Percentiles rank a stretch among this genome's conserved stretches.
Conservation (phyloP, 1,140 invertebrate species). For the Steinernema feltiae region DNA sequence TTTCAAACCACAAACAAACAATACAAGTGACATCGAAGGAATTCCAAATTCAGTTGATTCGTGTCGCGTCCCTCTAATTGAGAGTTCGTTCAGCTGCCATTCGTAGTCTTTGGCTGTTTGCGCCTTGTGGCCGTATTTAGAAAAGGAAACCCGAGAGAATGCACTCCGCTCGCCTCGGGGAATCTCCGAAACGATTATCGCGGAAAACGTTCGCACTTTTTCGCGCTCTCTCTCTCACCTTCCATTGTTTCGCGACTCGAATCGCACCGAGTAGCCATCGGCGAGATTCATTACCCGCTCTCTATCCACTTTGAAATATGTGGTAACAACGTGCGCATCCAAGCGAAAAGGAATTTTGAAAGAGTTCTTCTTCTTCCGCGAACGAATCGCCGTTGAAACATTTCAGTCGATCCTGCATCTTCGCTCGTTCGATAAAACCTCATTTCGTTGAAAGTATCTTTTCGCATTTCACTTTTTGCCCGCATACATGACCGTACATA, state of each 20-base stretch:
- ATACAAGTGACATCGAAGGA: no score
- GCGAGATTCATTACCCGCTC: background rate
- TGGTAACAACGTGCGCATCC: background rate
- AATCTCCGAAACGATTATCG: background rate
- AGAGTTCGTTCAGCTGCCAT: no score
- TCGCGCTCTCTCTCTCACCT: background rate
- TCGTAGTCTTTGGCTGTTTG: no score
- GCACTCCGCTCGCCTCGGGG: background rate
- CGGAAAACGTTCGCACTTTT: constrained; percentile 11
- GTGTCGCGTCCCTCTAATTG: no score
- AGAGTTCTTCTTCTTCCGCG: background rate
- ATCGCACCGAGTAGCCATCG: background rate
- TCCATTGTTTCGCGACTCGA: background rate
- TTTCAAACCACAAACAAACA: no score
- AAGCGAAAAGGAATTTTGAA: background rate
- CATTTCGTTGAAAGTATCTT: background rate
- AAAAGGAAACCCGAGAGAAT: background rate
- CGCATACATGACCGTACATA: background rate
- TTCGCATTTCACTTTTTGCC: background rate
- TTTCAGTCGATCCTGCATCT: no score
- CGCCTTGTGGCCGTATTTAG: no score
- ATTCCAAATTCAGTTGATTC: no score
- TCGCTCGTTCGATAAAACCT: no score
- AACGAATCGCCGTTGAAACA: background rate
- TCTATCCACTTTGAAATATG: background rate